A percentile compares a stretch with the other conserved stretches of the same genome.
Conservation (phyloP, 2,113 vertebrate genomes). For the Mus pahari region DNA sequence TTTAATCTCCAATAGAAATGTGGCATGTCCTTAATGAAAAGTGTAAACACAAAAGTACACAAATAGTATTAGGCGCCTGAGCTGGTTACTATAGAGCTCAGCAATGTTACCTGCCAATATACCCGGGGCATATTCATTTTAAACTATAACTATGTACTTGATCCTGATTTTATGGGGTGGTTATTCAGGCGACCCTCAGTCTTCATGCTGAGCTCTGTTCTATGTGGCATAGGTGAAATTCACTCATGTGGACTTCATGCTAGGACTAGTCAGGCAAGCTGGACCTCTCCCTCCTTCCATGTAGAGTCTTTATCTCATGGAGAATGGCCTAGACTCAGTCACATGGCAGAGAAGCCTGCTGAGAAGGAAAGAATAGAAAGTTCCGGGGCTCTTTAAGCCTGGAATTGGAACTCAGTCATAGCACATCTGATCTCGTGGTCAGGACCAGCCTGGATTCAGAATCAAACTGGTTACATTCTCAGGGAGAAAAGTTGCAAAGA, state of each 20-base stretch:
- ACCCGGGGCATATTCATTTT: background rate
- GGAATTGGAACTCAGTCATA: background rate
- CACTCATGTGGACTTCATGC: background rate
- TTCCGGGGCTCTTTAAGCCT: background rate
- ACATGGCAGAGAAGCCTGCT: background rate
- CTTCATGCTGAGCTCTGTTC: background rate
- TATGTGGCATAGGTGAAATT: background rate
- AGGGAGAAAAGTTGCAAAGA: background rate
- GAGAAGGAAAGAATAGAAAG: background rate
- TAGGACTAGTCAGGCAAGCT: background rate
- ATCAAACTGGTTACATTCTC: background rate
- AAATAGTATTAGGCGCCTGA: background rate
- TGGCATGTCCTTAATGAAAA: slow-evolving; percentile 17
- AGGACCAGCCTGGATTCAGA: background rate
- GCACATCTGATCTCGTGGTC: background rate
- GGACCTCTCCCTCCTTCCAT: background rate
- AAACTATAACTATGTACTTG: slow-evolving; percentile 21
- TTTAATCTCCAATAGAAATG: background rate
- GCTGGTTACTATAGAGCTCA: background rate
- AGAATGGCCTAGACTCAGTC: background rate
- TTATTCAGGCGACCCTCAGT: background rate
- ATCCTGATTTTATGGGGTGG: background rate
- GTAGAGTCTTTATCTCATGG: background rate
- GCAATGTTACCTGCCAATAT: background rate
- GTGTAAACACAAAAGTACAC: background rate